Evolutionary conservation across 2,888 invertebrate species (phyloP).

Genomic region (Synergus umbraculus): DNA sequence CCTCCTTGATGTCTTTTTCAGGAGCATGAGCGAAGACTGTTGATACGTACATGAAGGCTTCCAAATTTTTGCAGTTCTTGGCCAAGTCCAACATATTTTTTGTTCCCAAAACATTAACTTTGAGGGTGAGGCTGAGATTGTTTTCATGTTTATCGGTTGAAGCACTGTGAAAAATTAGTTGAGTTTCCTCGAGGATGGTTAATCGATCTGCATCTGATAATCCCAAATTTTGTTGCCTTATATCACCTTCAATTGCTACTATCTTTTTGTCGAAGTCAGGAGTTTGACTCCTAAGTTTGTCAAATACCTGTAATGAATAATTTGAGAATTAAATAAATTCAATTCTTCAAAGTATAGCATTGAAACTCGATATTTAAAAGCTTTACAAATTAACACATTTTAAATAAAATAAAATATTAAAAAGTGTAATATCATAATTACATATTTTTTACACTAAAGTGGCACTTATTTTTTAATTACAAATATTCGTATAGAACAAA

Average conservation of each 20-base stretch:
- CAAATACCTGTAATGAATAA: conserved; percentile 60
- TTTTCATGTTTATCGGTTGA: conserved; percentile 55
- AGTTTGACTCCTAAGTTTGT: conserved; percentile 51
- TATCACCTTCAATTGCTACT: conserved; percentile 58
- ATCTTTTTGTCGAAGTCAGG: conserved; percentile 59
- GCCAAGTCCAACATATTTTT: conserved; percentile 63
- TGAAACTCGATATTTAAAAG: no score
- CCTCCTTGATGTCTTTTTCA: conserved; percentile 58
- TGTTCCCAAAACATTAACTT: conserved; percentile 63
- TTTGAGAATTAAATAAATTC: neutral
- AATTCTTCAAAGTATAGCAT: neutral
- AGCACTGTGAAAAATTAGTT: conserved; percentile 66
- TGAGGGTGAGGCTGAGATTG: conserved; percentile 52
- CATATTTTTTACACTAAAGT: no score
- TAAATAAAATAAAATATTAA: conserved; percentile 3
- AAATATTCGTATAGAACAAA: no score
- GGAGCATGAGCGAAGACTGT: conserved; percentile 61
- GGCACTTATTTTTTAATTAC: no score
- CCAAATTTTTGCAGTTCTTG: conserved; percentile 57
- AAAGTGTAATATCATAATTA: no score
- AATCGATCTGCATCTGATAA: conserved; percentile 56
- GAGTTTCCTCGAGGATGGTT: conserved; percentile 53
- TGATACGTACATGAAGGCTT: conserved; percentile 63
- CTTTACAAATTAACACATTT: no score
- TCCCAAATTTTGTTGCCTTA: conserved; percentile 55